Evolutionary conservation across 1,140 invertebrate species (phyloP).

Genomic region (Caenorhabditis remanei): DNA sequence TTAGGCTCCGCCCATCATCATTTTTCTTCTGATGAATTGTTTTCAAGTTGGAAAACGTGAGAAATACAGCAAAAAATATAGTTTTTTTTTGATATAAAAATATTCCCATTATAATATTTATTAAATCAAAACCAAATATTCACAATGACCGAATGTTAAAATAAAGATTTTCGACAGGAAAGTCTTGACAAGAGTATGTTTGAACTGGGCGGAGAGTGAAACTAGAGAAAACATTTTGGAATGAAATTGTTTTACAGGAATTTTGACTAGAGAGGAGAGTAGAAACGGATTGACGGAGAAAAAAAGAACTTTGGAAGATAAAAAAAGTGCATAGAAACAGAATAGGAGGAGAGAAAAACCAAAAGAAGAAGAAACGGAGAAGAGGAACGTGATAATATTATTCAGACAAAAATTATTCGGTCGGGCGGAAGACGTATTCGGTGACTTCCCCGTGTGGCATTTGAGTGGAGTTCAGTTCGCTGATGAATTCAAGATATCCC

Average conservation of each 20-base stretch:
- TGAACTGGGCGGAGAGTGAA: too few relatives aligned
- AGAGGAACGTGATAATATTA: too few relatives aligned
- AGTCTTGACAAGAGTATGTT: too few relatives aligned
- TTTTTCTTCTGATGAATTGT: neutral
- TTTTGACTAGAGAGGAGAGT: neutral
- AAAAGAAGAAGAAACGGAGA: too few relatives aligned
- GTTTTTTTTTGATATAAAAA: too few relatives aligned
- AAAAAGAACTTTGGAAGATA: neutral
- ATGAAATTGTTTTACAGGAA: neutral
- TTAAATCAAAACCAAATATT: too few relatives aligned
- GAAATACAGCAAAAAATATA: too few relatives aligned
- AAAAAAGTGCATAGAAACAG: neutral
- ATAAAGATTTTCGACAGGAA: too few relatives aligned
- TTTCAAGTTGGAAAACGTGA: too few relatives aligned
- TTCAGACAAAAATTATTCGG: neutral
- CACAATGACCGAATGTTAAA: too few relatives aligned
- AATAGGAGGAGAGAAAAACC: neutral
- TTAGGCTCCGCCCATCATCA: neutral
- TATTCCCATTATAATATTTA: too few relatives aligned
- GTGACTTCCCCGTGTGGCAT: slow-evolving; percentile 40
- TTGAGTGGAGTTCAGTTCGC: neutral
- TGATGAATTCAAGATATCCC: slow-evolving; percentile 19
- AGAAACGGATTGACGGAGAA: neutral
- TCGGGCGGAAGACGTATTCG: neutral
- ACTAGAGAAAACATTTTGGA: too few relatives aligned